phyloP scores from a whole-genome alignment of 1,140 invertebrate genomes.

The Pseudoatta argentina region DNA sequence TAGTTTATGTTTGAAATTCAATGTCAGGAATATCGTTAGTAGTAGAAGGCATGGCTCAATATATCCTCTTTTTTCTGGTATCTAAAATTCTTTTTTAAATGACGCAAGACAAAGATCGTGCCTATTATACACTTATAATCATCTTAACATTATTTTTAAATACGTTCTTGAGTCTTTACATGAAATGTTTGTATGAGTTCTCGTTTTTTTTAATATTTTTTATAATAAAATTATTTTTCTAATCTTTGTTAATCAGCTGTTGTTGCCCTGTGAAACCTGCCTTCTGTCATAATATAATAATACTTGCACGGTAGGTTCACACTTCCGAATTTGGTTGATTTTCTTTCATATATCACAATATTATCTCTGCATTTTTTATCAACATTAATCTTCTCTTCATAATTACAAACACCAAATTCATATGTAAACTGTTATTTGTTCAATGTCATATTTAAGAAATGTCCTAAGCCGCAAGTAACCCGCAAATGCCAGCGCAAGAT shows the following conservation, averaged over 20 bases:
- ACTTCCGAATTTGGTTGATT: slow-evolving; percentile 78
- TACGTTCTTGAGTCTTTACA: slow-evolving; percentile 75
- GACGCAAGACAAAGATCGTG: slow-evolving; percentile 77
- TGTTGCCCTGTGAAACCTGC: slow-evolving; percentile 87
- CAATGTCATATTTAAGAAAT: slow-evolving; percentile 78
- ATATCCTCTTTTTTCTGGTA: slow-evolving; percentile 78
- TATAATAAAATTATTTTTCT: slow-evolving; percentile 85
- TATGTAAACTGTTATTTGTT: slow-evolving; percentile 74
- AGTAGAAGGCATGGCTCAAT: slow-evolving; percentile 74
- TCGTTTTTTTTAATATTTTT: slow-evolving; percentile 81
- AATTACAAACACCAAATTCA: slow-evolving; percentile 78
- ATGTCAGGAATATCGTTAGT: slow-evolving; percentile 63
- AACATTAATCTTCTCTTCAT: slow-evolving; percentile 68
- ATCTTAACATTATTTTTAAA: slow-evolving; percentile 77
- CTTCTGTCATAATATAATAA: slow-evolving; percentile 87
- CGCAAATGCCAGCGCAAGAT: slow-evolving; percentile 29
- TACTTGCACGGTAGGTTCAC: slow-evolving; percentile 85
- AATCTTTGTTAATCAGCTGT: slow-evolving; percentile 85
- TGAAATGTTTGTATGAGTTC: slow-evolving; percentile 78
- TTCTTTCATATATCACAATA: slow-evolving; percentile 74
- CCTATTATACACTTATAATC: slow-evolving; percentile 72
- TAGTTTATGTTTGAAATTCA: slow-evolving; percentile 60
- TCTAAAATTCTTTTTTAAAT: slow-evolving; percentile 77
- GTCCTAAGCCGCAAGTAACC: slow-evolving; percentile 73
- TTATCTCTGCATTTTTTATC: slow-evolving; percentile 64